Conservation (phyloP, 2,113 vertebrate genomes). For the Seriola rivoliana region DNA sequence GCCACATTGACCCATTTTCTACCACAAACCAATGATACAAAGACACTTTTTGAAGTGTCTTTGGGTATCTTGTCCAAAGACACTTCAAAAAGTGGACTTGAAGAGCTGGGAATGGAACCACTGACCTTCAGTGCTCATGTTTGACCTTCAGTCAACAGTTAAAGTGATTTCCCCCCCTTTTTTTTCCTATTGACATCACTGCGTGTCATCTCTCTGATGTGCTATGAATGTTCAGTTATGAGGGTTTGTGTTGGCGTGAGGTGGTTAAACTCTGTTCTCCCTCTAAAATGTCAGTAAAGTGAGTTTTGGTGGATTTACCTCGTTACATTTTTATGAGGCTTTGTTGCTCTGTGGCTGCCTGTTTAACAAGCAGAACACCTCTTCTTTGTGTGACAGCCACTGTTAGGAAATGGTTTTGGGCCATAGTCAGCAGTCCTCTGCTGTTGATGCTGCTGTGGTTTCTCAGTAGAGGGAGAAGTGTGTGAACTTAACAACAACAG, state of each 20-base stretch:
- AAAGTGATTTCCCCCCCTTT: neutral
- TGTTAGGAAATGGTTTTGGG: conserved; percentile 16
- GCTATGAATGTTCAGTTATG: neutral
- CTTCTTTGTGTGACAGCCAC: conserved; percentile 8
- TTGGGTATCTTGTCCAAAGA: too few species aligned
- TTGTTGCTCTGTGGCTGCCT: conserved; percentile 11
- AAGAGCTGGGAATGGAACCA: too few species aligned
- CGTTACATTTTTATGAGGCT: conserved; percentile 38
- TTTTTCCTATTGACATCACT: neutral
- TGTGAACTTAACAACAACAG: neutral
- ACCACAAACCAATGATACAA: too few species aligned
- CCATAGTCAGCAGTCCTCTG: conserved; percentile 19
- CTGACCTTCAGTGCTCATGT: neutral
- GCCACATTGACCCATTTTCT: too few species aligned
- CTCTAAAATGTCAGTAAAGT: conserved; percentile 8
- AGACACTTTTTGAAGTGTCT: too few species aligned
- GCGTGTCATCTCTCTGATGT: neutral
- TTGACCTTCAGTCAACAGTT: neutral
- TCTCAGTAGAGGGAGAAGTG: neutral
- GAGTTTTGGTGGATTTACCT: conserved; percentile 26
- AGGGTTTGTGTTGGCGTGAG: conserved; percentile 16
- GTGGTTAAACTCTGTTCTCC: neutral
- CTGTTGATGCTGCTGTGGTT: conserved; percentile 13
- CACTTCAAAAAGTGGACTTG: too few species aligned
- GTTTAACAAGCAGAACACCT: conserved; percentile 46